Base-by-base conservation (phyloP, 1,140 invertebrate species). In the Nasonia longicornis region DNA sequence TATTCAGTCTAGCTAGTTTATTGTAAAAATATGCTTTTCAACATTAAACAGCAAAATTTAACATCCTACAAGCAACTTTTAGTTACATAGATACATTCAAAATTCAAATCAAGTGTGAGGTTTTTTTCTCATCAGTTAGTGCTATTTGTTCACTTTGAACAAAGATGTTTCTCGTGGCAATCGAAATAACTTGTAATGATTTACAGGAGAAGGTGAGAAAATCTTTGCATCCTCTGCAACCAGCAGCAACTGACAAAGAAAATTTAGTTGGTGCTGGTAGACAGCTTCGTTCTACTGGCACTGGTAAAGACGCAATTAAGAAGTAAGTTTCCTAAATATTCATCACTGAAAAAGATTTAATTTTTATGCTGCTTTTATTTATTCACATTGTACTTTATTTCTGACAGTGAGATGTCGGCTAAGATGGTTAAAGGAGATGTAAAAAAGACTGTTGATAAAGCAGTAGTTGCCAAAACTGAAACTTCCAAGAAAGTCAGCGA, bases 191-290 rank as follows among this genome's bases (percentile, higher is more conserved):
- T 52, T 58, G 6, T 58, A 1, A 58, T 58, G 6, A n/a, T 58
- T 79, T 77, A 2, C 66, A 81, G 88, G 87, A 87, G 82, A 91
- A 89, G 85, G 71, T 85, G 79, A 89, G 93, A 85, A 93, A 92
- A 89, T 92, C 92, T 69, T 90, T 94, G 26, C 93, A 93, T 88
- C 91, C 91, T 77, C 85, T 95, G 73, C 94, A 95, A 87, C 92
- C 91, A 80, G 88, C 92, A 66, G 93, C 93, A 72, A 91, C 87
- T 16, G 92, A 94, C 84, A 93, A 92, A 84, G 93, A 95, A 88
- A 94, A 94, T 87, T 90, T 95, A 83, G 93, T 93, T 85, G 93
- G 93, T 84, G 89, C 83, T 82, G 88, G 89, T 67, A 87, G 90
- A 77, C 85, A 83, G 16, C 77, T 89, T 2, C 87, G 87, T 77